These are phyloP conservation scores for Toxotes lorentzi DNA, from an alignment of 2,797 vertebrate genomes.

Conservation along the genomic window DNA sequence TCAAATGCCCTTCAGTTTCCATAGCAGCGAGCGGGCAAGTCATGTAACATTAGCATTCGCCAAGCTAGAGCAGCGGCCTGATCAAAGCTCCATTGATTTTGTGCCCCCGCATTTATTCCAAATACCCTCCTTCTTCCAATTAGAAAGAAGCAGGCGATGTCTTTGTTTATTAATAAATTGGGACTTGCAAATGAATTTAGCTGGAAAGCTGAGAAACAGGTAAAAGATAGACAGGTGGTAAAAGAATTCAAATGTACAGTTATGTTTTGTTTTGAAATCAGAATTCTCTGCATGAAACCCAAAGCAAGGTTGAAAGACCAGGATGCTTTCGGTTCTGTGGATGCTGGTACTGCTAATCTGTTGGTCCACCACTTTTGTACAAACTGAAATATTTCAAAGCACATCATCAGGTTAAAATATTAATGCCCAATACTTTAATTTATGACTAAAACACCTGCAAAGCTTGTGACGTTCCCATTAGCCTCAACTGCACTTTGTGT, in stretches of 20 bases:
- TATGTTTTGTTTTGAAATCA: not conserved
- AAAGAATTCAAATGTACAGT: conserved; percentile 17
- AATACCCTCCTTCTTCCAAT: conserved; percentile 51
- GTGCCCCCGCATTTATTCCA: conserved; percentile 72
- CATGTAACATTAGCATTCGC: conserved; percentile 71
- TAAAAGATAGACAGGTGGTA: not conserved
- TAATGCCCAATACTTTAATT: not conserved
- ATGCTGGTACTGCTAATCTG: not conserved
- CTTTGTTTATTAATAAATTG: conserved; percentile 52
- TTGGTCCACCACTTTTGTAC: not conserved
- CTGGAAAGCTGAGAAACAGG: not conserved
- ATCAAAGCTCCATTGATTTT: conserved; percentile 82
- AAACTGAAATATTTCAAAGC: not conserved
- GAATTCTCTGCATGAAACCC: not conserved
- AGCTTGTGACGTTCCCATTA: not conserved
- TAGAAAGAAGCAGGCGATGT: conserved; percentile 36
- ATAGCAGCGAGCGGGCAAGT: conserved; percentile 68
- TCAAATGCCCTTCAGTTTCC: conserved; percentile 81
- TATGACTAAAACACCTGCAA: not conserved
- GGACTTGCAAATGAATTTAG: conserved; percentile 49
- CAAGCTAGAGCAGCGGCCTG: conserved; percentile 44
- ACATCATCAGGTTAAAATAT: not conserved
- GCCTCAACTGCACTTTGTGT: not conserved
- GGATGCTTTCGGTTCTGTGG: no score
- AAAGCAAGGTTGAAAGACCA: not conserved